Conservation (phyloP, 2,888 invertebrate species). For the Brachynemurus nebulosus region DNA sequence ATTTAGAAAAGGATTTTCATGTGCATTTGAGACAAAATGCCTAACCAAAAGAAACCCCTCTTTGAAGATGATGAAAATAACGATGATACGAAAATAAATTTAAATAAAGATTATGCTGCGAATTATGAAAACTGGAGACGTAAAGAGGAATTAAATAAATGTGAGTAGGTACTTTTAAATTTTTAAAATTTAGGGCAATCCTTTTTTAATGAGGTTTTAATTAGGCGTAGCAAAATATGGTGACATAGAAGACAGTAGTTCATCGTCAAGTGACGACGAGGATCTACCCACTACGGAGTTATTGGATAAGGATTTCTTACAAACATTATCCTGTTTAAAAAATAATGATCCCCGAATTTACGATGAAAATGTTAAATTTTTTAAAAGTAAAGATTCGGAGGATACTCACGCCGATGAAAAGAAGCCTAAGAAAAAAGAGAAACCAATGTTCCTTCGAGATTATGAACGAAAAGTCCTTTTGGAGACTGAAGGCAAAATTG, state of each 20-base stretch:
- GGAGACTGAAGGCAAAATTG: slow-evolving; percentile 47
- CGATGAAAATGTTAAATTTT: slow-evolving; percentile 58
- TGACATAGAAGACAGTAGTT: slow-evolving; percentile 30
- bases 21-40: no score
- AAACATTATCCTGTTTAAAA: slow-evolving; percentile 72
- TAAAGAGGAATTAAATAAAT: slow-evolving; percentile 72
- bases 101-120: slow-evolving; percentile 69
- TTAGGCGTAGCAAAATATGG: slow-evolving; percentile 49
- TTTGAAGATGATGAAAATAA: slow-evolving; percentile 43
- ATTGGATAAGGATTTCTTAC: slow-evolving; percentile 75
- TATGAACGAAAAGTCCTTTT: slow-evolving; percentile 64
- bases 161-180: slow-evolving; percentile 33
- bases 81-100: slow-evolving; percentile 41
- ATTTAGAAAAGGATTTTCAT: no score
- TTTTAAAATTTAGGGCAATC: slow-evolving; percentile 2
- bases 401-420: slow-evolving; percentile 14
- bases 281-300: slow-evolving; percentile 45
- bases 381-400: slow-evolving; percentile 34
- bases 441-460: slow-evolving; percentile 56
- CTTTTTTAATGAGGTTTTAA: slow-evolving; percentile 42
- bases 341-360: slow-evolving; percentile 84
- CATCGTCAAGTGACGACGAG: slow-evolving; percentile 51
- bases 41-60: slow-evolving; percentile 28
- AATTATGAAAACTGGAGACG: slow-evolving; percentile 71
- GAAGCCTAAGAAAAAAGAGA: slow-evolving; percentile 30